phyloP scores from a whole-genome alignment of 30 jellyfish, hydroid and myxozoan genomes.

The Hydractinia echinata region DNA sequence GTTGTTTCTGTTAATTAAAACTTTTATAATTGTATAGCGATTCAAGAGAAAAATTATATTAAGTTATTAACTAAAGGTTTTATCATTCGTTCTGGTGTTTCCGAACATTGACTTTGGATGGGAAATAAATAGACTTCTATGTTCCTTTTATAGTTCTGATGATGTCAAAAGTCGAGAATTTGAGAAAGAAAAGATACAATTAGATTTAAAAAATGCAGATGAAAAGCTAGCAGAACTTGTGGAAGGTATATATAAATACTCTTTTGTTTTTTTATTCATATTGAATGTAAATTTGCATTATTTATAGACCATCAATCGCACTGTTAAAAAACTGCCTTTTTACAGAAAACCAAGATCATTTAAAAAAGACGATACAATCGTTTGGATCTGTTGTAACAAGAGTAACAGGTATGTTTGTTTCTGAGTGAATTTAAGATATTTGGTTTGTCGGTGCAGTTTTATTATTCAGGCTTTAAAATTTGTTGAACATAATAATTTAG shows the following conservation, averaged over 20 bases:
- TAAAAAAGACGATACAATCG: conserved; percentile 83
- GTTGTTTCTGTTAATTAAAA: too few relatives aligned
- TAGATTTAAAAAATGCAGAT: conserved; percentile 76
- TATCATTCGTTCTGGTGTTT: background rate
- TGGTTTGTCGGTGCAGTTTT: background rate
- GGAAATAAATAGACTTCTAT: background rate
- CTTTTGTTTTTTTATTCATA: background rate
- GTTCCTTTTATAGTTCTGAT: conserved; percentile 40
- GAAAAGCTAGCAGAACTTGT: conserved; percentile 58
- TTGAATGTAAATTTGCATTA: background rate
- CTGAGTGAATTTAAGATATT: background rate
- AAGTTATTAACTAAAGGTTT: too few relatives aligned
- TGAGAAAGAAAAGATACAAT: conserved; percentile 71
- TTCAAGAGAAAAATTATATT: background rate
- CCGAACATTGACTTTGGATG: background rate
- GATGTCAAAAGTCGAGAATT: conserved; percentile 72
- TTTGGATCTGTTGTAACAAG: conserved; percentile 92
- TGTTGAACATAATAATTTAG: too few relatives aligned
- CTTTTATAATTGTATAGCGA: too few relatives aligned
- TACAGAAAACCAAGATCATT: conserved; percentile 78
- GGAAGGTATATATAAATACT: conserved; percentile 43
- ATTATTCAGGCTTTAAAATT: too few relatives aligned
- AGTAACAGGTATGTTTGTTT: conserved; percentile 49
- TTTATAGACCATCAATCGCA: background rate
- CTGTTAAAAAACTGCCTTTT: background rate